Percentiles rank a stretch among this genome's conserved stretches.
Conservation (phyloP, 2,888 invertebrate species). For the Nebria brevicollis region DNA sequence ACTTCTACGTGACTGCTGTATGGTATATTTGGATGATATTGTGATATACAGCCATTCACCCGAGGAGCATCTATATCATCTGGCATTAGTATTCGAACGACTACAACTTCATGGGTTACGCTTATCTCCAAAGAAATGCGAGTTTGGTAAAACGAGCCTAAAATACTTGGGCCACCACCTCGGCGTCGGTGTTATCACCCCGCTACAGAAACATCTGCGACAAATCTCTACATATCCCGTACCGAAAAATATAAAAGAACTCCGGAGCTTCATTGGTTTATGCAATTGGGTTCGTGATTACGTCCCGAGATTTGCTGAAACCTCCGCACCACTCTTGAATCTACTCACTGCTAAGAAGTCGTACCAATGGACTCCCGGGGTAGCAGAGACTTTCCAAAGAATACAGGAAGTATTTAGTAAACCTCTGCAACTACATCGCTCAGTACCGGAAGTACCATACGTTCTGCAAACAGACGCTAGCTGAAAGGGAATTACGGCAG, state of each 20-base stretch:
- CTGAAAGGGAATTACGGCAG: too few species aligned
- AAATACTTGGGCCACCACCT: conserved; percentile 40
- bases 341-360: too few species aligned
- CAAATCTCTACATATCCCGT: conserved; percentile 26
- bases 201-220: neutral
- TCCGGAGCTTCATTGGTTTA: too few species aligned
- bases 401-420: conserved; percentile 41
- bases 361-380: too few species aligned
- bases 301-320: too few species aligned
- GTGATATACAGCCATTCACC: conserved; percentile 50
- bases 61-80: conserved; percentile 47
- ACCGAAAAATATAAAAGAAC: conserved; percentile 11
- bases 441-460: conserved; percentile 48
- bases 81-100: conserved; percentile 49
- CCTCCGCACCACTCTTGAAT: too few species aligned
- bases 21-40: conserved; percentile 38
- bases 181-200: conserved; percentile 3
- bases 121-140: too few species aligned
- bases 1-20: too few species aligned
- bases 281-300: too few species aligned
- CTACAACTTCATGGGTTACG: too few species aligned
- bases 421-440: conserved; percentile 49
- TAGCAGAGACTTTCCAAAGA: conserved; percentile 29
- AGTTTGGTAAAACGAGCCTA: too few species aligned
- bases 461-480: conserved; percentile 43